These are phyloP conservation scores for Poeciliopsis presidionis DNA, from an alignment of 2,797 vertebrate species.

Conservation along the genomic window DNA sequence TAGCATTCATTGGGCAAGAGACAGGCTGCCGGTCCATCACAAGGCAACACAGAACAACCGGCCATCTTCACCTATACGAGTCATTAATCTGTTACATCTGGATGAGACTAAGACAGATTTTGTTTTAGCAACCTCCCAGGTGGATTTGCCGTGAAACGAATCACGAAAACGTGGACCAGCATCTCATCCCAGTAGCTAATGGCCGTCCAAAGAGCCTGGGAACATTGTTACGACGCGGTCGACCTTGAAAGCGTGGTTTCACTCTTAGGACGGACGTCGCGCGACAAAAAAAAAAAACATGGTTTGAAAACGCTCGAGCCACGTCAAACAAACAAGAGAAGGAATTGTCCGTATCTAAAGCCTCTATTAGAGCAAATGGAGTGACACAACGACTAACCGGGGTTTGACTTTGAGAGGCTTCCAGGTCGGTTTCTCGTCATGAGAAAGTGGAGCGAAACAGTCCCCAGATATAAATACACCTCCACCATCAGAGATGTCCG, in stretches of 20 bases:
- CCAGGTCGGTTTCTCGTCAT: slow-evolving; percentile 52
- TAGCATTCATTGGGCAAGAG: no score
- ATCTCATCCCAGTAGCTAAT: background rate
- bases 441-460: slow-evolving; percentile 60
- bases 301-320: background rate
- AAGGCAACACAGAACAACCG: no score
- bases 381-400: slow-evolving; percentile 16
- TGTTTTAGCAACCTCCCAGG: background rate
- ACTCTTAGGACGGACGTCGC: background rate
- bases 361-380: slow-evolving; percentile 2
- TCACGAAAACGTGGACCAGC: background rate
- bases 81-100: background rate
- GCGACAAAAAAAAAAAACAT: background rate
- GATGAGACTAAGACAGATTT: background rate
- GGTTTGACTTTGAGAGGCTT: slow-evolving; percentile 36
- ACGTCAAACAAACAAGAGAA: background rate
- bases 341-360: background rate
- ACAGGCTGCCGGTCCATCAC: no score
- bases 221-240: background rate
- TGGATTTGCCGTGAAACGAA: background rate
- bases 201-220: background rate
- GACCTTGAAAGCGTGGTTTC: background rate
- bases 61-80: background rate
- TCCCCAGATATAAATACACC: slow-evolving; percentile 71
- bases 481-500: slow-evolving; percentile 67